Evolutionary conservation across 2,797 vertebrate genomes (phyloP), one percentile per base, ranked within the genome.

Genomic region (Karalla daura): DNA sequence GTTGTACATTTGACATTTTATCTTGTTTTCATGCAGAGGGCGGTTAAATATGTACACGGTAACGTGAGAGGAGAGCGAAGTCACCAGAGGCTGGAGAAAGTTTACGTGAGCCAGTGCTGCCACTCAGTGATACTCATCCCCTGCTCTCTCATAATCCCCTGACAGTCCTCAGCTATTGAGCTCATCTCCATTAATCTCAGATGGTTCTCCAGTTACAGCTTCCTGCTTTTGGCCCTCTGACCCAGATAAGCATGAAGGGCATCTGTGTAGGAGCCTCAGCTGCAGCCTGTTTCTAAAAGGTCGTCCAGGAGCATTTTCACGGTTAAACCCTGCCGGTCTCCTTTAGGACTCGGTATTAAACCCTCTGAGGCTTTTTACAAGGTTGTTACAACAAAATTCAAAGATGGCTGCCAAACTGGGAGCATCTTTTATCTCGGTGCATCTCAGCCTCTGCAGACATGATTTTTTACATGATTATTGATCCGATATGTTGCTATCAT

Each of bases 181-280:
- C 63, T 86, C 58, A 84, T 88, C 77, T 66, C 35, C 23, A 28
- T 62, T 87, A 84, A 87, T 85, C 77, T 84, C 37, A 62, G 55
- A 69, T 74, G 1, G 0, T 64, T 81, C 37, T 80, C 55, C 67
- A 47, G 28, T 73, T 67, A 60, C 71, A 81, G 66, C 66, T 76
- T 80, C 64, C 68, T 73, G 43, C 54, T 66, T 75, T 66, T 78
- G 76, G 27, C 43, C 54, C 33, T 74, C 53, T 86, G 73, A 82
- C 74, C 70, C 73, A 82, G 44, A 76, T 63, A 64, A 83, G 70
- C 53, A 45, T 27, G 36, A 28, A 63, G 25, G 13, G 25, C 30
- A 27, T 43, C 2, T 8, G 5, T 20, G 13, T 1, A 33, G 45
- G 10, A 67, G 45, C 27, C 43, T 69, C 23, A 21, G 14, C 44